These are phyloP conservation scores for Helostoma temminkii DNA, from an alignment of 2,797 vertebrate species.

Conservation along the genomic window DNA sequence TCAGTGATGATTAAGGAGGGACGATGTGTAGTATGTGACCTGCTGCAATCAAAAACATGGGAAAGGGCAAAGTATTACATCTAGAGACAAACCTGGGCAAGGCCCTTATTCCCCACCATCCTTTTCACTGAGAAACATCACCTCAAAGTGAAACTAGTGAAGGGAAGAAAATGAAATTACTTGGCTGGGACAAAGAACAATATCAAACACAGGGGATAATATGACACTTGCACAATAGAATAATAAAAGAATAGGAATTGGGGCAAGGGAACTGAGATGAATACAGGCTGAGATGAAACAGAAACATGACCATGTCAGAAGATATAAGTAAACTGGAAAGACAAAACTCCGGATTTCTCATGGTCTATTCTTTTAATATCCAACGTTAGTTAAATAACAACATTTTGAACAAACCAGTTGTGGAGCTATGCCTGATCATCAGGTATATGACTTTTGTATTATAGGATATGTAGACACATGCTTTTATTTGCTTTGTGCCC, in stretches of 20 bases:
- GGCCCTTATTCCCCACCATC: background rate
- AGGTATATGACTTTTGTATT: background rate
- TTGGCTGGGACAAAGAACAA: background rate
- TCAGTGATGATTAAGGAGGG: background rate
- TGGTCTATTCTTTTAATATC: background rate
- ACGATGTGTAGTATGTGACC: background rate
- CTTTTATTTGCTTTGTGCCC: no score
- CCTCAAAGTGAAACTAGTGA: constrained; percentile 5
- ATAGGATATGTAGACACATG: background rate
- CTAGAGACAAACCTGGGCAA: background rate
- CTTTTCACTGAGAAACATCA: background rate
- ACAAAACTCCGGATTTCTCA: background rate
- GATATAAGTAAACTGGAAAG: background rate
- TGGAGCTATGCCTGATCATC: no score
- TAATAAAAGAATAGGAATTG: constrained; percentile 4
- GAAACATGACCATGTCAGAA: constrained; percentile 4
- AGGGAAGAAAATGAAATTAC: background rate
- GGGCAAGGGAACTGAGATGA: background rate
- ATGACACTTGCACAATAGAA: background rate
- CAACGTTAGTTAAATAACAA: background rate
- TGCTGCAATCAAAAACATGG: background rate
- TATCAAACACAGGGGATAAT: background rate
- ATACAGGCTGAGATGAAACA: no score
- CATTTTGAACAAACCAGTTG: background rate
- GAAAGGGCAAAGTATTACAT: background rate